Conservation (phyloP, 2,113 vertebrate genomes). For the Lanius collurio region DNA sequence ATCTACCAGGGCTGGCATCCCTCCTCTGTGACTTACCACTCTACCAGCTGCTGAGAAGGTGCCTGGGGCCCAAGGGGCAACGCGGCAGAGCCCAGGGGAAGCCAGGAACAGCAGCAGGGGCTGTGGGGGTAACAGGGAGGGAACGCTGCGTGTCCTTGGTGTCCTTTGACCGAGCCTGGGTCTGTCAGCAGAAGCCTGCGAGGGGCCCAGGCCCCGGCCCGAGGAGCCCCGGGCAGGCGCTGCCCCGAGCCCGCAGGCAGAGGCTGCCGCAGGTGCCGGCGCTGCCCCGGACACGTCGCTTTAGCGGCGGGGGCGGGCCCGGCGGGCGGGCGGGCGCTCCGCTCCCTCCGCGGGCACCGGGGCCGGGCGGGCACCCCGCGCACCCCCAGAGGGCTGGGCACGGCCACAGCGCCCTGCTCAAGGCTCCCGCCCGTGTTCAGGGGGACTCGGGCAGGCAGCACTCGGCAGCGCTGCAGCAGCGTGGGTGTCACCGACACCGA, state of each 20-base stretch:
- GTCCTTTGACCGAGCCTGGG: background rate
- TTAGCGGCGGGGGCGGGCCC: constrained; percentile 55
- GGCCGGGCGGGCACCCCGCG: background rate
- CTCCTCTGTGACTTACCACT: constrained; percentile 4
- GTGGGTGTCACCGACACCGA: rapidly evolving
- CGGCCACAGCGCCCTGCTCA: background rate
- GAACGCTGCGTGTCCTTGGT: background rate
- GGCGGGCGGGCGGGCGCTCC: background rate
- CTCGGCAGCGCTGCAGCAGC: background rate
- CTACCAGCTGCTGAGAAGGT: background rate
- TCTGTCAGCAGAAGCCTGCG: background rate
- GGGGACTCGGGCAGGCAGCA: background rate
- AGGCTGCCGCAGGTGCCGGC: background rate
- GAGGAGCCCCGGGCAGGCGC: background rate
- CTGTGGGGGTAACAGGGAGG: background rate
- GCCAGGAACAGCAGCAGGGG: background rate
- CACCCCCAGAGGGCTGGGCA: background rate
- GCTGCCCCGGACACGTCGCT: constrained; percentile 72
- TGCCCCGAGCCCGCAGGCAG: background rate
- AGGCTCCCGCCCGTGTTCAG: rapidly evolving
- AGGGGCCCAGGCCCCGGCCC: rapidly evolving
- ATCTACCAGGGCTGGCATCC: rapidly evolving
- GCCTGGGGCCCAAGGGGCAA: background rate
- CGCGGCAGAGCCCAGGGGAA: background rate
- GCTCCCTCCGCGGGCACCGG: background rate